Evolutionary conservation across 1,140 invertebrate genomes (phyloP).

Genomic region (Trichogramma pretiosum): DNA sequence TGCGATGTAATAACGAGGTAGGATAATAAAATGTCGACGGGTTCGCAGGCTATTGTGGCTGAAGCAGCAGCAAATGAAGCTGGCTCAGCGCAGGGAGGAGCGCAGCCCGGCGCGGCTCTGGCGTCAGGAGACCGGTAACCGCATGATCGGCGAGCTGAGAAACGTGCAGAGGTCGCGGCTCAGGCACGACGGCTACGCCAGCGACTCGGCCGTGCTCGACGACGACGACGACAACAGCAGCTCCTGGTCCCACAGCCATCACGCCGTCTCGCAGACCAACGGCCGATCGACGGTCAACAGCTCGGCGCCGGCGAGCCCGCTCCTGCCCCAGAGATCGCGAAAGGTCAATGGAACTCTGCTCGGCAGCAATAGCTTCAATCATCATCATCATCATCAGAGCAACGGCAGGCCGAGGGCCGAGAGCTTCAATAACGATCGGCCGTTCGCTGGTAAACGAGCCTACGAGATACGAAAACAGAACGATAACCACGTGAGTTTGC

Average conservation of each 20-base stretch:
- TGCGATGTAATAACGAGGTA: too few species aligned
- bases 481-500: slow-evolving; percentile 40
- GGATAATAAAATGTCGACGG: too few species aligned
- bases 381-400: too few species aligned
- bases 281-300: slow-evolving; percentile 40
- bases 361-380: slow-evolving; percentile 39
- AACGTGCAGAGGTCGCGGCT: slow-evolving; percentile 47
- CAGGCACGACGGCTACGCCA: slow-evolving; percentile 60
- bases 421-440: slow-evolving; percentile 49
- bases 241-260: too few species aligned
- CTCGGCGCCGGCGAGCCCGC: slow-evolving; percentile 50
- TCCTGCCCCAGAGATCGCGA: slow-evolving; percentile 51
- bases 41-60: slow-evolving; percentile 59
- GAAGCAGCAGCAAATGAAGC: slow-evolving; percentile 68
- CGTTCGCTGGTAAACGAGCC: slow-evolving; percentile 56
- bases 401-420: slow-evolving; percentile 33
- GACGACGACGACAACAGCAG: slow-evolving; percentile 54
- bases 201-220: slow-evolving; percentile 66
- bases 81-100: slow-evolving; percentile 54
- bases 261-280: too few species aligned
- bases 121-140: slow-evolving; percentile 59
- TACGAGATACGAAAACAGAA: slow-evolving; percentile 50
- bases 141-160: slow-evolving; percentile 53
- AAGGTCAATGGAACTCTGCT: slow-evolving; percentile 41
- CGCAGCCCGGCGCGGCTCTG: slow-evolving; percentile 57